Evolutionary conservation across 2,797 vertebrate species (phyloP), one percentile per base, ranked within the genome.

Genomic region (Choloepus didactylus): DNA sequence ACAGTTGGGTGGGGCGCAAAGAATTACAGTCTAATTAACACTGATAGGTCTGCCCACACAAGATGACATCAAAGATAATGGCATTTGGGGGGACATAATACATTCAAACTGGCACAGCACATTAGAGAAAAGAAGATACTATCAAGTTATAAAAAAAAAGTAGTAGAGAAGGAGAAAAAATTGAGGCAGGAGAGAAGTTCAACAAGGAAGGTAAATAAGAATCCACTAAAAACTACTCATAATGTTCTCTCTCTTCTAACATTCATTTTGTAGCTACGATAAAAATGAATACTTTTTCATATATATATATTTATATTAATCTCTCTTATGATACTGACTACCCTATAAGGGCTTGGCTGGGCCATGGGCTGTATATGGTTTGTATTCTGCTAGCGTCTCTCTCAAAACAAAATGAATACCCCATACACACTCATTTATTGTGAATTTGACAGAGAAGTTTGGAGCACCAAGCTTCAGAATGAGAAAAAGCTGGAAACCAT

Each of bases 201-300:
- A 19, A 0, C 35, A 4, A 29, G 6, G 54, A 7, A 44, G 49
- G 9, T 8, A 19, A 54, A 81, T 9, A 38, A 29, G 62, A 4
- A 67, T 41, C 46, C 14, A 1, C 1, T 0, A 4, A 27, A 29
- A 14, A 31, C 51, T 1, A 5, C 46, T 9, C 9, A 0, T 3
- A 1, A 27, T 25, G 4, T 8, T 27, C 5, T 35, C 21, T 29
- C 38, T 82, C 12, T 46, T 19, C 51, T 46, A 9, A 29, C 35
- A 46, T 46, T 27, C 31, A n/a, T 23, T 1, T 0, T 60, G 16
- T 25, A 41, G 59, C 7, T 51, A 11, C 10, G 16, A 16, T 46
- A 35, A 25, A 38, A 79, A 59, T 1, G 11, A 23, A 62, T 38
- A 41, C 75, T 49, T 59, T 41, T 46, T 76, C 44, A 62, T 9